Percentiles rank a stretch among this genome's conserved stretches.
These are phyloP conservation scores for Ametastegia equiseti DNA, from an alignment of 2,888 invertebrate species.

Conservation along the genomic window DNA sequence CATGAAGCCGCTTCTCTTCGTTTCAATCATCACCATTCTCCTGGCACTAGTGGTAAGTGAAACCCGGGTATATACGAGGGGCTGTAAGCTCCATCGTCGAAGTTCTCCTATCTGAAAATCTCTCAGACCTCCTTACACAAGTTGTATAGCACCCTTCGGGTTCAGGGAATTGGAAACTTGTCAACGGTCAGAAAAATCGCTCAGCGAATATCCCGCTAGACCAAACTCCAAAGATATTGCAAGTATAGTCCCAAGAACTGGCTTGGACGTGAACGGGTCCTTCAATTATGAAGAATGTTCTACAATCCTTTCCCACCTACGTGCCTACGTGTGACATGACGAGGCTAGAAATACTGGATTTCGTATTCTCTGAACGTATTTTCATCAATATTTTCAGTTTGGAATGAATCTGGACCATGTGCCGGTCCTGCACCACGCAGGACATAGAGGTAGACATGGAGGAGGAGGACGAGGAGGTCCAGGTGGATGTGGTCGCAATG, in stretches of 20 bases:
- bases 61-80: neutral
- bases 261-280: neutral
- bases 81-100: neutral
- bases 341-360: neutral
- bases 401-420: conserved; percentile 9
- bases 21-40: conserved; percentile 26
- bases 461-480: conserved; percentile 1
- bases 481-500: neutral
- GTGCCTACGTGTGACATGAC: neutral
- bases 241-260: neutral
- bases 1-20: conserved; percentile 6
- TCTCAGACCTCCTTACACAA: neutral
- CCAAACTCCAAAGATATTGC: neutral
- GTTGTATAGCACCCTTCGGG: conserved; percentile 4
- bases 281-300: neutral
- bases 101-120: conserved; percentile 16
- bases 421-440: neutral
- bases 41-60: conserved; percentile 25
- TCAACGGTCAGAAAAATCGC: neutral
- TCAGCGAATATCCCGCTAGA: neutral
- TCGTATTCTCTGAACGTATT: neutral
- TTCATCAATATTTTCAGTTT: neutral
- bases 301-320: neutral
- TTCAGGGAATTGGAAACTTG: conserved; percentile 9
- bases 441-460: neutral